These are phyloP conservation scores for Nephotettix cincticeps DNA, from an alignment of 1,140 invertebrate genomes.

Conservation along the genomic window DNA sequence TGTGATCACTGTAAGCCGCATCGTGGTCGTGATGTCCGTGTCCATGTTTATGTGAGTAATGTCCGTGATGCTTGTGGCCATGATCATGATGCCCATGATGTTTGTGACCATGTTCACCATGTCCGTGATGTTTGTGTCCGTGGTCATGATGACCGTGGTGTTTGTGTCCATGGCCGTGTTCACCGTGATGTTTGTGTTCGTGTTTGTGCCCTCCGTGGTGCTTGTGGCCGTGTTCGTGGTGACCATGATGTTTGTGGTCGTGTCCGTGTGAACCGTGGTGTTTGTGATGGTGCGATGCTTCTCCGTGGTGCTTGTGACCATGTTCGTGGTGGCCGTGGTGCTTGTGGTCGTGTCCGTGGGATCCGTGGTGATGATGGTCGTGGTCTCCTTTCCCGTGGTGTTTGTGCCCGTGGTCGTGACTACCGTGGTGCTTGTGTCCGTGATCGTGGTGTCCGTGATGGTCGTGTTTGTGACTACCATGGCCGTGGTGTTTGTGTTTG, in stretches of 20 bases:
- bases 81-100: slow-evolving; percentile 15
- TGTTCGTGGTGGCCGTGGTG: slow-evolving; percentile 19
- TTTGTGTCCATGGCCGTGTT: slow-evolving; percentile 8
- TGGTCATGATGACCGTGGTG: slow-evolving; percentile 4
- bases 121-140: slow-evolving; percentile 16
- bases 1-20: background rate
- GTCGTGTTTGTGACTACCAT: background rate
- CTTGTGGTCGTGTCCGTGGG: slow-evolving; percentile 19
- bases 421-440: slow-evolving; percentile 16
- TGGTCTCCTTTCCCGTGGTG: slow-evolving; percentile 20
- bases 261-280: slow-evolving; percentile 2
- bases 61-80: slow-evolving; percentile 13
- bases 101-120: slow-evolving; percentile 2
- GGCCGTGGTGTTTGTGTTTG: background rate
- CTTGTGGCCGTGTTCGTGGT: background rate
- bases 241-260: slow-evolving; percentile 19
- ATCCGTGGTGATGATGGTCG: slow-evolving; percentile 16
- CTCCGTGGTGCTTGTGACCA: slow-evolving; percentile 22
- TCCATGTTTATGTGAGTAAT: background rate
- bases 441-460: background rate
- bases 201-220: slow-evolving; percentile 7
- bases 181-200: slow-evolving; percentile 14
- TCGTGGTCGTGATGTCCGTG: slow-evolving; percentile 3
- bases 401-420: slow-evolving; percentile 23
- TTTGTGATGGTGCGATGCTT: background rate